phyloP scores from a whole-genome alignment of 2,113 vertebrate genomes.

The Uropsilus gracilis region DNA sequence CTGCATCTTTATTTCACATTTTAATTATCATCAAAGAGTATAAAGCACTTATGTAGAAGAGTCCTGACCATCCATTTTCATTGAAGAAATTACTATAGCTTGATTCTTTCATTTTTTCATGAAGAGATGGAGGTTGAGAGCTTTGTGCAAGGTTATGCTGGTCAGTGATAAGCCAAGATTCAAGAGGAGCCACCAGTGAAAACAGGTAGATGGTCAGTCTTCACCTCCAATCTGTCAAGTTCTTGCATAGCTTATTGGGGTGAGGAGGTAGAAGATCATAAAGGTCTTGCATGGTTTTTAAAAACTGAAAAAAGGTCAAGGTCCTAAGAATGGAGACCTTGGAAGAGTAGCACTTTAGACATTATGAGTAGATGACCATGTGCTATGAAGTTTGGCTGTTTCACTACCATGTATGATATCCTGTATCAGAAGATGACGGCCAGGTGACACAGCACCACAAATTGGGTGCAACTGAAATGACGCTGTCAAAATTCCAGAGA shows the following conservation, averaged over 20 bases:
- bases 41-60: background rate
- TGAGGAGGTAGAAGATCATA: background rate
- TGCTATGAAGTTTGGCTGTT: background rate
- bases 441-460: background rate
- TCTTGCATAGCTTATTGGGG: background rate
- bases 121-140: background rate
- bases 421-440: background rate
- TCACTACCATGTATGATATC: background rate
- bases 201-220: background rate
- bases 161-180: background rate
- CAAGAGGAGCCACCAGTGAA: background rate
- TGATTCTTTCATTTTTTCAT: background rate
- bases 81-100: background rate
- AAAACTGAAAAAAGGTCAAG: background rate
- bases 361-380: accelerated
- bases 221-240: background rate
- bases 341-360: background rate
- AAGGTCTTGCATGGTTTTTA: background rate
- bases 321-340: background rate
- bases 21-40: background rate
- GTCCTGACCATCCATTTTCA: background rate
- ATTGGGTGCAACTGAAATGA: too few species aligned
- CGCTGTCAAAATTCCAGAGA: background rate
- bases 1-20: background rate
- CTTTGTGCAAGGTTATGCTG: background rate